Conservation (phyloP, 2,888 invertebrate species). For the Acanthoscelides obtectus region DNA sequence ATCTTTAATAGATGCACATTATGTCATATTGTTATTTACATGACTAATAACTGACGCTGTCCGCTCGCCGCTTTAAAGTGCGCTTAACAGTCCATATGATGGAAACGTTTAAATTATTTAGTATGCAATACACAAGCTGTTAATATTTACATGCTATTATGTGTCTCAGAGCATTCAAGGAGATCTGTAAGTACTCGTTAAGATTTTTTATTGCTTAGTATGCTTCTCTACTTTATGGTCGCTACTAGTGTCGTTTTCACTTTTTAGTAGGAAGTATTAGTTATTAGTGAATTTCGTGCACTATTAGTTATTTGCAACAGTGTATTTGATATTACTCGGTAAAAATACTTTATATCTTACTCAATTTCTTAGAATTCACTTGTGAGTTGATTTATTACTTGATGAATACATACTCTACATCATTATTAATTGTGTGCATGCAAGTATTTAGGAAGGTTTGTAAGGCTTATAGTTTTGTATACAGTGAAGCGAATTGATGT, state of each 20-base stretch:
- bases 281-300: neutral
- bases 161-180: slow-evolving; percentile 9
- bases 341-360: too few relatives aligned
- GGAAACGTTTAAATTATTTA: neutral
- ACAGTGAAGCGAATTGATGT: too few relatives aligned
- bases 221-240: slow-evolving; percentile 5
- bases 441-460: too few relatives aligned
- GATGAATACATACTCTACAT: too few relatives aligned
- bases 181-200: slow-evolving; percentile 12
- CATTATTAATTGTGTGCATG: too few relatives aligned
- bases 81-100: neutral
- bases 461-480: too few relatives aligned
- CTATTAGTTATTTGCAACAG: too few relatives aligned
- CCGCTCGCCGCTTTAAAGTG: neutral
- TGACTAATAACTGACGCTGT: neutral
- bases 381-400: too few relatives aligned
- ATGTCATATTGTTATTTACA: neutral
- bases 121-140: neutral
- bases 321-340: too few relatives aligned
- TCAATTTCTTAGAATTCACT: too few relatives aligned
- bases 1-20: neutral
- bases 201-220: slow-evolving; percentile 3
- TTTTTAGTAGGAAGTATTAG: neutral
- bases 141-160: slow-evolving; percentile 6
- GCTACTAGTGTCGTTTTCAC: neutral